Conservation (phyloP, 2,888 invertebrate species). For the Teinopalpus imperialis region DNA sequence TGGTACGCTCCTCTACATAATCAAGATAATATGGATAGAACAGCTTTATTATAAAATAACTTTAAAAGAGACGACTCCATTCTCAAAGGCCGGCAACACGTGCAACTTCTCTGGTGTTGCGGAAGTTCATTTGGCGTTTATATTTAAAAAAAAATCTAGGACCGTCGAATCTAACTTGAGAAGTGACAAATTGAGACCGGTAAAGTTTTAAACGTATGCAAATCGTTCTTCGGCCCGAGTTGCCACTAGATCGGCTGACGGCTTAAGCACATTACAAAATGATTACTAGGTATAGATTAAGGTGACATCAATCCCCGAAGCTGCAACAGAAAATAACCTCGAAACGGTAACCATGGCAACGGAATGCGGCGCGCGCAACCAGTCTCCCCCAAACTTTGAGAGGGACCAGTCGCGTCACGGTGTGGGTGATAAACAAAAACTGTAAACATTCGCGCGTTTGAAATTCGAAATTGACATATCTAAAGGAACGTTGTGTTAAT, state of each 20-base stretch:
- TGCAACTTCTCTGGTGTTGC: too few species aligned
- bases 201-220: not conserved
- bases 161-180: too few species aligned
- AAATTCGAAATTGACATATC: constrained; percentile 22
- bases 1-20: too few species aligned
- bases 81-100: too few species aligned
- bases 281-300: constrained; percentile 26
- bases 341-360: constrained; percentile 56
- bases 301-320: constrained; percentile 24
- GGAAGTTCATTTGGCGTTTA: too few species aligned
- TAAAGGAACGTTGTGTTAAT: not conserved
- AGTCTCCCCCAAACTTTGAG: constrained; percentile 52
- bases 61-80: too few species aligned
- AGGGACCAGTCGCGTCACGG: constrained; percentile 51
- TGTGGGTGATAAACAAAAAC: constrained; percentile 34
- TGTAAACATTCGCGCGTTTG: constrained; percentile 33
- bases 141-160: too few species aligned
- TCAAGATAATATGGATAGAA: too few species aligned
- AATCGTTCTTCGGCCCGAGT: not conserved
- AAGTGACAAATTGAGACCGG: not conserved
- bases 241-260: constrained; percentile 2
- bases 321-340: constrained; percentile 38
- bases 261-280: constrained; percentile 7
- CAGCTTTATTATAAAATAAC: too few species aligned
- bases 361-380: constrained; percentile 74